These are phyloP conservation scores for Hirudo medicinalis DNA, from an alignment of 1,140 invertebrate species.

Conservation along the genomic window DNA sequence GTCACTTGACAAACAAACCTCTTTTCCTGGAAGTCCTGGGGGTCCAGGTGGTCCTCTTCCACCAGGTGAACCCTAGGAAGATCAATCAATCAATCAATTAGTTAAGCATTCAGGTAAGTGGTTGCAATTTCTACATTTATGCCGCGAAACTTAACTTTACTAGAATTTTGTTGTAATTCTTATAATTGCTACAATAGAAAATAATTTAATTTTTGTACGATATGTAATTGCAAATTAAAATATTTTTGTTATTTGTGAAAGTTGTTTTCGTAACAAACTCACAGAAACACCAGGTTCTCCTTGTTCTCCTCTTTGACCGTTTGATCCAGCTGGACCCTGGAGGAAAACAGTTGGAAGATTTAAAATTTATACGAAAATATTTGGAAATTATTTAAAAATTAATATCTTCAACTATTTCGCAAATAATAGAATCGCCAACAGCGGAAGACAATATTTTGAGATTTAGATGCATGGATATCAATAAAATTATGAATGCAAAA, in stretches of 20 bases:
- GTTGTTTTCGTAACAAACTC: not conserved
- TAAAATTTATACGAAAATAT: no score
- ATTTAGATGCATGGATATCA: no score
- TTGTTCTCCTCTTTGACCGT: not conserved
- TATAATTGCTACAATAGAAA: not conserved
- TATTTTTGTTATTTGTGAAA: not conserved
- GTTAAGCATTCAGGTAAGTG: no score
- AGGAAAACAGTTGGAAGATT: not conserved
- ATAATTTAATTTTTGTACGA: no score
- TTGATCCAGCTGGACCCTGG: not conserved
- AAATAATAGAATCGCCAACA: no score
- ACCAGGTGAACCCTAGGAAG: not conserved
- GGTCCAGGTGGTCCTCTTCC: constrained; percentile 15
- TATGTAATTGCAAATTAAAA: not conserved
- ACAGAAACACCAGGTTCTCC: constrained; percentile 1
- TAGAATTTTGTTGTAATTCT: no score
- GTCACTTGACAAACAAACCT: not conserved
- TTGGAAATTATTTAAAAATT: no score
- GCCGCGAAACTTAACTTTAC: no score
- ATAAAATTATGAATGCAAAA: no score
- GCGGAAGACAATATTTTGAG: no score
- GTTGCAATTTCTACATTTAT: not conserved
- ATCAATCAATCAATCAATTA: not conserved
- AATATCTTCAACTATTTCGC: no score
- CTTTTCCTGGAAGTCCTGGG: constrained; percentile 1